Evolutionary conservation across 2,797 vertebrate genomes (phyloP).

Genomic region (Gallirallus australis): DNA sequence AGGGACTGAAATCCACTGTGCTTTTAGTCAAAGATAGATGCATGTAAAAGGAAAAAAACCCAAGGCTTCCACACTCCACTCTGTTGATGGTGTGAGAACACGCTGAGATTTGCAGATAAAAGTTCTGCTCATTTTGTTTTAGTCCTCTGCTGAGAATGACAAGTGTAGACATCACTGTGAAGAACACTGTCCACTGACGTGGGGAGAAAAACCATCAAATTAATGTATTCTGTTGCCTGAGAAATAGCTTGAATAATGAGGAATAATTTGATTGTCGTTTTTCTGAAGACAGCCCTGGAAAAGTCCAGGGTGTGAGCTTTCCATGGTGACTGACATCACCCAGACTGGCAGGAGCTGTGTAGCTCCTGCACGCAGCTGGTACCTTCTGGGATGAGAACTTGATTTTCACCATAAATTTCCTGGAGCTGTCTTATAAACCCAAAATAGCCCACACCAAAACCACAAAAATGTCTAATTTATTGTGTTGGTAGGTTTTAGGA

Average conservation of each 20-base stretch:
- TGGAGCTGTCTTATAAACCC: not conserved
- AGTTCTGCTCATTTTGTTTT: not conserved
- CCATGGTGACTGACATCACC: not conserved
- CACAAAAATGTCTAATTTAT: not conserved
- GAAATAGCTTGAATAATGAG: not conserved
- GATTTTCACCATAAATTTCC: not conserved
- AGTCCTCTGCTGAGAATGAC: not conserved
- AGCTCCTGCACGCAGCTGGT: fast-evolving
- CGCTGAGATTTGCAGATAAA: not conserved
- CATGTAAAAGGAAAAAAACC: not conserved
- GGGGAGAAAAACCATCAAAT: not conserved
- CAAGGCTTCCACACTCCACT: fast-evolving
- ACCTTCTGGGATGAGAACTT: not conserved
- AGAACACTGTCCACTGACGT: not conserved
- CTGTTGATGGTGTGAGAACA: not conserved
- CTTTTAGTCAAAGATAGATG: not conserved
- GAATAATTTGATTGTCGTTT: not conserved
- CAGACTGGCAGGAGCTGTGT: not conserved
- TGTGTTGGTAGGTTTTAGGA: not conserved
- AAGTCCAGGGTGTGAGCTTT: not conserved
- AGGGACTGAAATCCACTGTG: not conserved
- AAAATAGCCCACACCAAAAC: not conserved
- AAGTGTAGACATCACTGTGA: not conserved
- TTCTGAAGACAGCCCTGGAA: not conserved
- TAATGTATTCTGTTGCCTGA: not conserved